Percentiles rank a stretch among this genome's conserved stretches.
Evolutionary conservation across 2,888 invertebrate species (phyloP).

Genomic region (Monochamus alternatus): DNA sequence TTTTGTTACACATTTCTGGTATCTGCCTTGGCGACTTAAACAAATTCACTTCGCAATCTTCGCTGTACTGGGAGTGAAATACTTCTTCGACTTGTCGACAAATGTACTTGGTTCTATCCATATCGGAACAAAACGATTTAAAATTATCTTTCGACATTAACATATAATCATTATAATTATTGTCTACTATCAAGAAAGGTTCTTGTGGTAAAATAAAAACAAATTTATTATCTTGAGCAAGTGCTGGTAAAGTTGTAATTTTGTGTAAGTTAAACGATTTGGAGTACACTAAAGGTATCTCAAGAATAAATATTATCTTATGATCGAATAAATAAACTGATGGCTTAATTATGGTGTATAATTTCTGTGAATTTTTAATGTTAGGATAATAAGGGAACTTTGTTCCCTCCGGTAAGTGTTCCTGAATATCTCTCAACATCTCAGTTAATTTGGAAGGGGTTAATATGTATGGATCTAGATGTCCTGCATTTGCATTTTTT

Average conservation of each 20-base stretch:
- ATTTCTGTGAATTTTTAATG: conserved; percentile 20
- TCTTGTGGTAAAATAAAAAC: conserved; percentile 35
- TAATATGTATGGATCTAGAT: conserved; percentile 32
- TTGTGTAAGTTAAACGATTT: conserved; percentile 35
- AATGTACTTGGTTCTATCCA: conserved; percentile 21
- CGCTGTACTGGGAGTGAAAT: neutral
- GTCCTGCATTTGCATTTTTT: conserved; percentile 32
- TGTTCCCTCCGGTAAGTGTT: conserved; percentile 31
- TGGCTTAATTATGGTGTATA: conserved; percentile 38
- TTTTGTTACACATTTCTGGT: conserved; percentile 24
- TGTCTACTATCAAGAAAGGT: conserved; percentile 32
- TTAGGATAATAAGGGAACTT: conserved; percentile 36
- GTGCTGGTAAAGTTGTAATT: conserved; percentile 35
- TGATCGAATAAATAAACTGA: conserved; percentile 25
- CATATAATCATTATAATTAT: conserved; percentile 29
- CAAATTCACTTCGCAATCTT: conserved; percentile 33
- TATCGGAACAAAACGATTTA: conserved; percentile 24
- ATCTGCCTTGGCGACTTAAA: conserved; percentile 18
- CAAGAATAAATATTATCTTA: conserved; percentile 33
- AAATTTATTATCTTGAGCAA: conserved; percentile 11
- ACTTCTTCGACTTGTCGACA: conserved; percentile 32
- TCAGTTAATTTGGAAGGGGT: conserved; percentile 34
- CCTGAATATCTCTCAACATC: conserved; percentile 28
- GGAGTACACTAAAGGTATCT: conserved; percentile 29
- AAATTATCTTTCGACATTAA: conserved; percentile 30